Evolutionary conservation across 1,140 invertebrate genomes (phyloP), one percentile per base, ranked within the genome.

Genomic region (Maconellicoccus hirsutus): DNA sequence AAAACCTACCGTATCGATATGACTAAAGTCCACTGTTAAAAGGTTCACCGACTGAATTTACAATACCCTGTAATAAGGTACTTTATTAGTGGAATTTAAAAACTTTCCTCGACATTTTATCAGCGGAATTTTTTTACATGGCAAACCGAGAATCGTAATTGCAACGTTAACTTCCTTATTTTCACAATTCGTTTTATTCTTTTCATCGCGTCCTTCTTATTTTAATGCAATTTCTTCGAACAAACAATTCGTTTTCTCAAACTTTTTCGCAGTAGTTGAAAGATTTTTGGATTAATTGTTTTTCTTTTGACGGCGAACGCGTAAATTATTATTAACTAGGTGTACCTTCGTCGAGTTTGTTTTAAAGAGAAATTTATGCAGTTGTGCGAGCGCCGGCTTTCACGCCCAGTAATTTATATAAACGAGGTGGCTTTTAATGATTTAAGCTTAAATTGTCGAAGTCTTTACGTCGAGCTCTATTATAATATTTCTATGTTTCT

Each of bases 21-120:
- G 42, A 52, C 42, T 52, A 52, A 52, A 52, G 42, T 52, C 42
- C 42, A 52, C 42, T 52, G 42, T 52, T 52, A 52, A 52, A 52
- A 52, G 42, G 42, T 52, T 52, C 42, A 52, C 42, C 42, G 42
- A 52, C 42, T 52, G 42, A 52, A 52, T 52, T 52, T 16, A 52
- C 42, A 52, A 52, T 52, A 52, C 42, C 12, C 42, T 52, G 42
- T 52, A 52, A 52, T 52, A 52, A 52, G 42, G 42, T 52, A 52
- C 42, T 52, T 52, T 52, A 52, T 52, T 52, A 52, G 42, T 52
- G 42, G 42, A 52, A 52, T 16, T 52, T 52, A 16, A 52, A 52
- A 52, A 52, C 42, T 52, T 52, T 52, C n/a, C 42, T 52, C 42
- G 2, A 52, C 42, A 52, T 52, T 52, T 52, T 52, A 52, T 52